Percentiles rank a stretch among this genome's conserved stretches.
phyloP scores from a whole-genome alignment of 2,888 invertebrate genomes.

The Scaptomyza polygonia region DNA sequence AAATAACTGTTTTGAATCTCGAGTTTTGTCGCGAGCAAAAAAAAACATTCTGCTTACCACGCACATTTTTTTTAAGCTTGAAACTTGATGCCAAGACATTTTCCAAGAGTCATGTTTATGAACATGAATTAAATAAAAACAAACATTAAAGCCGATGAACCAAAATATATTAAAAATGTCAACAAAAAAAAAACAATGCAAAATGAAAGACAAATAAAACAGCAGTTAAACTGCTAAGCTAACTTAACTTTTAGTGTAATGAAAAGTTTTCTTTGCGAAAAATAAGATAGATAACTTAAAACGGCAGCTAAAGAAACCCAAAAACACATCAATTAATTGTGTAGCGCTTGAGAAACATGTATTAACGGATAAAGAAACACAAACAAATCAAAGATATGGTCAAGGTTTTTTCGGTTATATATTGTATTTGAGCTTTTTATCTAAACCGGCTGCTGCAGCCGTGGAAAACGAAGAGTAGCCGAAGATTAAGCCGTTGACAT shows the following conservation, averaged over 20 bases:
- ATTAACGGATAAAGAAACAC: constrained; percentile 30
- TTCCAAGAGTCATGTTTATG: constrained; percentile 66
- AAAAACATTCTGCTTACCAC: constrained; percentile 36
- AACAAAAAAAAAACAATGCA: constrained; percentile 7
- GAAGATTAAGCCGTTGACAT: constrained; percentile 52
- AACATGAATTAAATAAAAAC: constrained; percentile 48
- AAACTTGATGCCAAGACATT: constrained; percentile 39
- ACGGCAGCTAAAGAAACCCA: constrained; percentile 9
- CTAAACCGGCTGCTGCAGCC: constrained; percentile 68
- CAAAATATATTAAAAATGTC: constrained; percentile 25
- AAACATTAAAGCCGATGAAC: constrained; percentile 33
- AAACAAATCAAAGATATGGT: constrained; percentile 64
- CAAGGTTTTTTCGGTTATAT: constrained; percentile 61
- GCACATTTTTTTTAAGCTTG: constrained; percentile 35
- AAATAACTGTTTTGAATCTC: constrained; percentile 10
- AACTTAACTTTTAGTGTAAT: constrained; percentile 3
- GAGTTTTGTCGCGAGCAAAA: constrained; percentile 10
- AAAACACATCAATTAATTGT: constrained; percentile 13
- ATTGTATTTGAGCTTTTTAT: constrained; percentile 10
- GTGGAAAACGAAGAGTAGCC: constrained; percentile 44
- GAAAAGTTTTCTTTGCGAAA: constrained; percentile 34
- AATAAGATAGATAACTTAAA: neutral
- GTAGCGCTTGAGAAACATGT: constrained; percentile 43
- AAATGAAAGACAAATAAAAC: constrained; percentile 7
- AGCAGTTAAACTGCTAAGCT: constrained; percentile 6